These are phyloP conservation scores for Telmatherina bonti DNA, from an alignment of 2,797 vertebrate genomes.

Conservation along the genomic window DNA sequence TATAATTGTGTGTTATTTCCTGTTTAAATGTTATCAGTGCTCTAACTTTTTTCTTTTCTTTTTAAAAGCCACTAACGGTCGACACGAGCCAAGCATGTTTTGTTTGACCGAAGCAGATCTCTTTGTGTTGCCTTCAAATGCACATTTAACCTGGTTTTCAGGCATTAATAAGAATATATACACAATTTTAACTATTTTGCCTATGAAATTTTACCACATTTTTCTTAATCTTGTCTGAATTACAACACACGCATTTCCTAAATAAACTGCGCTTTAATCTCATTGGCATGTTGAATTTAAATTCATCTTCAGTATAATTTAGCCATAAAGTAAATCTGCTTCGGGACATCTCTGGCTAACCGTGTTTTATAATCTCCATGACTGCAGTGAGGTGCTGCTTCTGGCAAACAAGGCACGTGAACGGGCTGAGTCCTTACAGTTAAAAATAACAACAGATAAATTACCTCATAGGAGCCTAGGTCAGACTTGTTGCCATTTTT, in stretches of 20 bases:
- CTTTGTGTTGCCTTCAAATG: too few relatives aligned
- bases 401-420: slow-evolving; percentile 34
- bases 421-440: slow-evolving; percentile 24
- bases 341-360: slow-evolving; percentile 51
- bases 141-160: neutral
- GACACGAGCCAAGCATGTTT: slow-evolving; percentile 52
- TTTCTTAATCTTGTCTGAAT: neutral
- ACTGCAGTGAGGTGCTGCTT: slow-evolving; percentile 19
- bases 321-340: slow-evolving; percentile 25
- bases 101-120: slow-evolving; percentile 33
- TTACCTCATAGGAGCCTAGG: slow-evolving; percentile 46
- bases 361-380: slow-evolving; percentile 36
- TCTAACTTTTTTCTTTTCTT: neutral
- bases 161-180: fast-evolving
- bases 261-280: neutral
- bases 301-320: neutral
- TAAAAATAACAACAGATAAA: slow-evolving; percentile 66
- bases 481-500: slow-evolving; percentile 4
- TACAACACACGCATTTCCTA: neutral
- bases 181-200: too few relatives aligned
- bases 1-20: neutral
- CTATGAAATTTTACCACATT: neutral
- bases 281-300: neutral
- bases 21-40: neutral
- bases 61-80: slow-evolving; percentile 37